Conservation (phyloP, 2,888 invertebrate genomes). For the Amphiduros pacificus region DNA sequence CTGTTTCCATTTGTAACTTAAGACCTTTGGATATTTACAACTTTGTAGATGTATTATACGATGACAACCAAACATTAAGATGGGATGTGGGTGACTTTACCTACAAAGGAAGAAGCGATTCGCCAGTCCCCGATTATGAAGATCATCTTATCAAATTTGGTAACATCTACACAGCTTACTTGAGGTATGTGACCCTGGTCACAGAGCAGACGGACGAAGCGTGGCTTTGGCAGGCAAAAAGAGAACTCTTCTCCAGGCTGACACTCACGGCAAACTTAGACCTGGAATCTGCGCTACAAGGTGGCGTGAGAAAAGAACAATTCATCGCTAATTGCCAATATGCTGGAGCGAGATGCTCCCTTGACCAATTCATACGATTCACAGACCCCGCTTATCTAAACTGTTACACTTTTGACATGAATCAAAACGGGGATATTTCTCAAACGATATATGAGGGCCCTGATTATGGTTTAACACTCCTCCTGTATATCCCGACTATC, state of each 20-base stretch:
- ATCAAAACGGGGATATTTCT: not conserved
- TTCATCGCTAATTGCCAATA: slow-evolving; percentile 18
- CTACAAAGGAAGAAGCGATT: slow-evolving; percentile 8
- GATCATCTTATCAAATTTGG: not conserved
- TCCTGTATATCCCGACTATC: slow-evolving; percentile 14
- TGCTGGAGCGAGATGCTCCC: slow-evolving; percentile 11
- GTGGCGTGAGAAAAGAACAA: slow-evolving; percentile 3
- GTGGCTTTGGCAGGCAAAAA: not conserved
- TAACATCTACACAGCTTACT: slow-evolving; percentile 12
- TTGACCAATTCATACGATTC: slow-evolving; percentile 8
- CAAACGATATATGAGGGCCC: slow-evolving; percentile 20
- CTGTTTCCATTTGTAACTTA: slow-evolving; percentile 17
- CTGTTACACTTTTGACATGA: slow-evolving; percentile 16
- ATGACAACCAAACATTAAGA: not conserved
- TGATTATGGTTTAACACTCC: slow-evolving; percentile 12
- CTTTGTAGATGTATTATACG: slow-evolving; percentile 12
- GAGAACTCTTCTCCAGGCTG: slow-evolving; percentile 6
- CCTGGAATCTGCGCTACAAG: not conserved
- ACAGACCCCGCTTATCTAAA: slow-evolving; percentile 18
- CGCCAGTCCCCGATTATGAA: slow-evolving; percentile 13
- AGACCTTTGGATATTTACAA: slow-evolving; percentile 16
- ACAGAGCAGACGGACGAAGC: not conserved
- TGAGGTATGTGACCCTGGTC: not conserved
- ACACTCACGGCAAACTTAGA: slow-evolving; percentile 16
- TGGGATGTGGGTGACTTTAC: slow-evolving; percentile 9